Percentiles rank a stretch among this genome's conserved stretches.
These are phyloP conservation scores for Lucifuga dentata DNA, from an alignment of 2,113 vertebrate genomes.

Conservation along the genomic window DNA sequence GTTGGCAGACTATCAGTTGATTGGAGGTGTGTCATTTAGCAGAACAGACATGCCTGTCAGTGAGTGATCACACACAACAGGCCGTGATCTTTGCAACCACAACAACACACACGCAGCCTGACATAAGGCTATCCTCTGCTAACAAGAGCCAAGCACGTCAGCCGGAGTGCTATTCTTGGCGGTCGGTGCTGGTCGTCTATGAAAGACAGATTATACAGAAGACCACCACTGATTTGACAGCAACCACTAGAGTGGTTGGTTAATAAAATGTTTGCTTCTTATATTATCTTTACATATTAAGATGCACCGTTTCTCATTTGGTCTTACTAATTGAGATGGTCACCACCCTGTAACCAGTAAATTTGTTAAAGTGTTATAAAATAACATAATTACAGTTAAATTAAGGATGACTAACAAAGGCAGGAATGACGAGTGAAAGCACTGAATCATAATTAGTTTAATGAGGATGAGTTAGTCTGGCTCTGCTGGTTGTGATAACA, in stretches of 20 bases:
- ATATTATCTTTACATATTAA: slow-evolving; percentile 68
- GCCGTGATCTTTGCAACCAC: slow-evolving; percentile 45
- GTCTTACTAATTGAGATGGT: slow-evolving; percentile 67
- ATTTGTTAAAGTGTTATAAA: slow-evolving; percentile 31
- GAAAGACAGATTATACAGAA: slow-evolving; percentile 72
- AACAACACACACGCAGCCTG: slow-evolving; percentile 55
- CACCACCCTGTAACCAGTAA: slow-evolving; percentile 32
- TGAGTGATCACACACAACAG: slow-evolving; percentile 57
- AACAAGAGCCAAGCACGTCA: slow-evolving; percentile 79
- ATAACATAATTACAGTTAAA: slow-evolving; percentile 19
- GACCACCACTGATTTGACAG: slow-evolving; percentile 48
- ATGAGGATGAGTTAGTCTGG: no score
- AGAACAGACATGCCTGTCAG: slow-evolving; percentile 55
- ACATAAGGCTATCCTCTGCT: slow-evolving; percentile 70
- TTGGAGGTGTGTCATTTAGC: slow-evolving; percentile 71
- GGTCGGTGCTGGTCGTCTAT: slow-evolving; percentile 52
- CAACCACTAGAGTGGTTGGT: slow-evolving; percentile 66
- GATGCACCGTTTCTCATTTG: slow-evolving; percentile 62
- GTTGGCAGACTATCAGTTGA: slow-evolving; percentile 66
- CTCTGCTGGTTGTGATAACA: no score
- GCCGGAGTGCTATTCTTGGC: slow-evolving; percentile 81
- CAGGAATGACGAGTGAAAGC: not conserved
- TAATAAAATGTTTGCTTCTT: slow-evolving; percentile 75
- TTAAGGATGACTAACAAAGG: not conserved
- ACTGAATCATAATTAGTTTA: not conserved